Evolutionary conservation across 2,797 vertebrate species (phyloP).

Genomic region (Cercopithecus diana): DNA sequence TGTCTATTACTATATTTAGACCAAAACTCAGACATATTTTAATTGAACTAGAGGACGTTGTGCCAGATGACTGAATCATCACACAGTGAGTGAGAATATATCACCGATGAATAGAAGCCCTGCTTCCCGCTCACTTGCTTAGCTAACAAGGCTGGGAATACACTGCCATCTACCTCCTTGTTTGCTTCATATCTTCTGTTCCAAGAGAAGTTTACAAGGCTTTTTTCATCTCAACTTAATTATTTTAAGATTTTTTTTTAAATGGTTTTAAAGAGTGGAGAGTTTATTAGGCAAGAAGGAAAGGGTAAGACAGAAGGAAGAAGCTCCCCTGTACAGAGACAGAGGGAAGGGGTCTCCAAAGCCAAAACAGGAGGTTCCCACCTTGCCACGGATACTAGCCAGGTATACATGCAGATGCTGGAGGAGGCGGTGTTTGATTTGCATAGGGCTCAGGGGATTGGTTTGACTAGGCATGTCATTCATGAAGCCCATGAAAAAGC

Average conservation of each 20-base stretch:
- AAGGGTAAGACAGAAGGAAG: neutral
- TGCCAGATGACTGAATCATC: neutral
- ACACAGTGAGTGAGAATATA: neutral
- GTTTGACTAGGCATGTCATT: neutral
- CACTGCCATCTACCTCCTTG: constrained; percentile 63
- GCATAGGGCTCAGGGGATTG: neutral
- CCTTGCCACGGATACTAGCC: neutral
- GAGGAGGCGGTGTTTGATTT: neutral
- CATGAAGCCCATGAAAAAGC: neutral
- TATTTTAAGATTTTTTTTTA: neutral
- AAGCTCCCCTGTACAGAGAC: neutral
- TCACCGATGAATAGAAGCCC: neutral
- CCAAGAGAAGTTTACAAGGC: neutral
- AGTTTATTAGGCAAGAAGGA: neutral
- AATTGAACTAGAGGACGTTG: neutral
- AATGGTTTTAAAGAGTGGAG: neutral
- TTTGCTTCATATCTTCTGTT: neutral
- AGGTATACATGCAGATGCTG: neutral
- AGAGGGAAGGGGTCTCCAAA: neutral
- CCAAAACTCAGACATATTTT: neutral
- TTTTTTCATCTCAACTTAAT: neutral
- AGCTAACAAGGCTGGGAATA: constrained; percentile 61
- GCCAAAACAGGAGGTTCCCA: neutral
- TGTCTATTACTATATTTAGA: neutral
- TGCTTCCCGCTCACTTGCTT: neutral